Evolutionary conservation across 2,113 vertebrate species (phyloP).

Genomic region (Tachycineta bicolor): DNA sequence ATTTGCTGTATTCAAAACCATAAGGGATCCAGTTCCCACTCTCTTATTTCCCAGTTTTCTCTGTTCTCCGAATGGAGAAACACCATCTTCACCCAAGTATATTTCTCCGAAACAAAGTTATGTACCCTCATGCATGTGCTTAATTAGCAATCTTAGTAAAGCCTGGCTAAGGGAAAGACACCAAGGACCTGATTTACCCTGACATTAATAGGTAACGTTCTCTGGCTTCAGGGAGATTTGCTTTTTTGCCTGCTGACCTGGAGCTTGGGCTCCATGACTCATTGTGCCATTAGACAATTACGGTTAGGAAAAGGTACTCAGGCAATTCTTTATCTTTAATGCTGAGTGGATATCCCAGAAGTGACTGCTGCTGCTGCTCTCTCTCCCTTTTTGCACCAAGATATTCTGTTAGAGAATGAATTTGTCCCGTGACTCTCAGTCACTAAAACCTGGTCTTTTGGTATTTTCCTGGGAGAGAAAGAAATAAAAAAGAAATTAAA

Average conservation of each 20-base stretch:
- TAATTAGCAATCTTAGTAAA: background rate
- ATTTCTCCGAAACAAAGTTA: background rate
- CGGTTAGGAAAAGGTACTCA: background rate
- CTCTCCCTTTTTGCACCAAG: background rate
- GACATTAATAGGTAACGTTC: background rate
- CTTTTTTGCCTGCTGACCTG: background rate
- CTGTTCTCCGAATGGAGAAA: background rate
- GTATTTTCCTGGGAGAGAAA: background rate
- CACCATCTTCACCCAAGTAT: fast-evolving
- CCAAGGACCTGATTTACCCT: background rate
- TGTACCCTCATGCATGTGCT: background rate
- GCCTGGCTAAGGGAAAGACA: background rate
- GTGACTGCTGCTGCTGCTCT: background rate
- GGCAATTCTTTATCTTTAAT: background rate
- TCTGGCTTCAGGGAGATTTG: background rate
- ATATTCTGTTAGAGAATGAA: background rate
- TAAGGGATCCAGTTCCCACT: background rate
- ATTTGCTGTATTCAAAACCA: background rate
- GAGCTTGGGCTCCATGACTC: background rate
- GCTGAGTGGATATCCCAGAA: background rate
- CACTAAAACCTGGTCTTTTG: background rate
- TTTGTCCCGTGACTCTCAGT: background rate
- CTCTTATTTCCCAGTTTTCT: background rate
- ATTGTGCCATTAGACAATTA: background rate
- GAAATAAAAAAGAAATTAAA: background rate